These are phyloP conservation scores for Erebia aethiops DNA, from an alignment of 2,888 invertebrate species.

Conservation along the genomic window DNA sequence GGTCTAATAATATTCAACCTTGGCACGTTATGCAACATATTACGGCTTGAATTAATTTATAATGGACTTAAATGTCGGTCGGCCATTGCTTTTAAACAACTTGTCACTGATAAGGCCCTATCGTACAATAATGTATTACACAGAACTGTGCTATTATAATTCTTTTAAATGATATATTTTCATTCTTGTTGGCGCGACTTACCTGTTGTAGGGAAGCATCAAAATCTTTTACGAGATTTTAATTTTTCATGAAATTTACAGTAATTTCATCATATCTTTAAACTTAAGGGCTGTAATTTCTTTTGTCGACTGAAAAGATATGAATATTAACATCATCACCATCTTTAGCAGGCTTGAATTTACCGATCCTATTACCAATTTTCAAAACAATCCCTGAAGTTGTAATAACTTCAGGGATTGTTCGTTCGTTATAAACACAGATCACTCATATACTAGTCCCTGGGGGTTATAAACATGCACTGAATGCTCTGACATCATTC, in stretches of 20 bases:
- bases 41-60: constrained; percentile 41
- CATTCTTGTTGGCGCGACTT: not conserved
- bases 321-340: not conserved
- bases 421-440: not conserved
- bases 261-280: not conserved
- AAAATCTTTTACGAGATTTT: not conserved
- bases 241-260: not conserved
- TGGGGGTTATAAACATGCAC: not conserved
- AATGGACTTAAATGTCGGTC: constrained; percentile 36
- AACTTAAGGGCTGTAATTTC: too few relatives aligned
- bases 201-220: not conserved
- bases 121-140: constrained; percentile 11
- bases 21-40: constrained; percentile 45
- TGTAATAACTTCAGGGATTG: too few relatives aligned
- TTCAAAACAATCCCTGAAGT: too few relatives aligned
- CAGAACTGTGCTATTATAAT: not conserved
- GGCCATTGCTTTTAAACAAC: constrained; percentile 39
- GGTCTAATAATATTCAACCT: constrained; percentile 52
- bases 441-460: too few relatives aligned
- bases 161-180: constrained; percentile 1
- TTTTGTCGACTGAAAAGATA: too few relatives aligned
- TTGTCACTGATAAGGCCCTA: constrained; percentile 39
- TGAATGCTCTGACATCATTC: not conserved
- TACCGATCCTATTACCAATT: not conserved
- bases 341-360: not conserved